Base-by-base conservation (phyloP, 92 coral and sea anemone genomes). In the Siderastrea siderea region DNA sequence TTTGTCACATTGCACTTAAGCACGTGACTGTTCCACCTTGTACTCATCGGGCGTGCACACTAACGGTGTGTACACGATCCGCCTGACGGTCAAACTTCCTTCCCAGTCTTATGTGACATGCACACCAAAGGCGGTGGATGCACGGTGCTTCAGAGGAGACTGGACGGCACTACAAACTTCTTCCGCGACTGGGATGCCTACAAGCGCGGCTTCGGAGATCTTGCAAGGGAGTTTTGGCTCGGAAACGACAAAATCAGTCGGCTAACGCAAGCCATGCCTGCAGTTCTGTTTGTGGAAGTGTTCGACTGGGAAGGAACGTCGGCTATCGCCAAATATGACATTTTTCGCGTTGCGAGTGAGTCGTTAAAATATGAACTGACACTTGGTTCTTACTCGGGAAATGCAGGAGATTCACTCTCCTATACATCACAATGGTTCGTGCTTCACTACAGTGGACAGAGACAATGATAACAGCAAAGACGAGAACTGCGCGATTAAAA, bases 71-170 rank as follows among this genome's bases (percentile, higher is more conserved):
- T 92, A 92, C 81, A 78, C 49, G 61, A 85, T 92, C 52, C 80
- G 89, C 74, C 95, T 3, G 93, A 84, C 38, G 80, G 83, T 49
- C 79, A 62, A 19, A 78, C 72, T 55, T n/a, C 81, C 38, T 79
- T 92, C 55, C 82, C 68, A 53, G 93, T 92, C 55, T 89, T 77
- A 79, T 92, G 95, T 68, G 95, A 92, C 90, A 92, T 92, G 95
- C 58, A 76, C 7, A 79, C 84, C 9, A 88, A 82, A 44, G 94
- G 92, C 3, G 95, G 95, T n/a, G 95, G 95, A 64, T 92, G 95
- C 93, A 92, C 93, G 0, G 95, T 92, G 66, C 79, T 92, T 55
- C 93, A 89, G 71, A 89, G 78, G 69, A 71, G 95, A 52, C 59
- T 50, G 60, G 90, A 88, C 76, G 94, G 92, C 78, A 54, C 84